Percentiles rank a stretch among this genome's conserved stretches.
Evolutionary conservation across 2,888 invertebrate species (phyloP).

Genomic region (Diarsia rubi): DNA sequence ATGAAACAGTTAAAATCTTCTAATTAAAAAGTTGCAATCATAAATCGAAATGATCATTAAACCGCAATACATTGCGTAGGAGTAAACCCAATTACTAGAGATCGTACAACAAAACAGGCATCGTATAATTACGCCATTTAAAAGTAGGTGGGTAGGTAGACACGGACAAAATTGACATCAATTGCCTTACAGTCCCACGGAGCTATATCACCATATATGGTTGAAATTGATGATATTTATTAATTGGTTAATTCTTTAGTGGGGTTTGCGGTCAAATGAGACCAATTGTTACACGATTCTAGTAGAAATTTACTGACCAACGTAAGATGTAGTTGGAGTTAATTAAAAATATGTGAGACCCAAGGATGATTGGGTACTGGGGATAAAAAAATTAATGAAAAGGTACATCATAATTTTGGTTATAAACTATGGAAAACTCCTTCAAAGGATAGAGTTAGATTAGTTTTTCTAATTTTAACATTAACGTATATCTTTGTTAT

Average conservation of each 20-base stretch:
- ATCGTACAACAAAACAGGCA: constrained; percentile 40
- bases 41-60: constrained; percentile 40
- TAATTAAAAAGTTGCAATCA: constrained; percentile 35
- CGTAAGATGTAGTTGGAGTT: constrained; percentile 5
- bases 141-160: constrained; percentile 69
- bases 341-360: constrained; percentile 31
- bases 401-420: not conserved
- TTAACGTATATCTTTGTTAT: not conserved
- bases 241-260: constrained; percentile 77
- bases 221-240: constrained; percentile 69
- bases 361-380: not conserved
- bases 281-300: constrained; percentile 66
- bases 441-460: not conserved
- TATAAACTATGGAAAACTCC: not conserved
- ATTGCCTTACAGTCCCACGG: constrained; percentile 70
- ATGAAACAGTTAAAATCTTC: not conserved
- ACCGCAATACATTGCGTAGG: constrained; percentile 56
- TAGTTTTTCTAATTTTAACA: not conserved
- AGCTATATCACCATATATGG: constrained; percentile 76
- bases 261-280: constrained; percentile 65
- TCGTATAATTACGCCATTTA: constrained; percentile 61
- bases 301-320: constrained; percentile 61
- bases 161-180: constrained; percentile 71
- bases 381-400: not conserved
- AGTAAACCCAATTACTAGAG: constrained; percentile 56